These are phyloP conservation scores for Conus betulinus DNA, from an alignment of 1,140 invertebrate species.

Conservation along the genomic window DNA sequence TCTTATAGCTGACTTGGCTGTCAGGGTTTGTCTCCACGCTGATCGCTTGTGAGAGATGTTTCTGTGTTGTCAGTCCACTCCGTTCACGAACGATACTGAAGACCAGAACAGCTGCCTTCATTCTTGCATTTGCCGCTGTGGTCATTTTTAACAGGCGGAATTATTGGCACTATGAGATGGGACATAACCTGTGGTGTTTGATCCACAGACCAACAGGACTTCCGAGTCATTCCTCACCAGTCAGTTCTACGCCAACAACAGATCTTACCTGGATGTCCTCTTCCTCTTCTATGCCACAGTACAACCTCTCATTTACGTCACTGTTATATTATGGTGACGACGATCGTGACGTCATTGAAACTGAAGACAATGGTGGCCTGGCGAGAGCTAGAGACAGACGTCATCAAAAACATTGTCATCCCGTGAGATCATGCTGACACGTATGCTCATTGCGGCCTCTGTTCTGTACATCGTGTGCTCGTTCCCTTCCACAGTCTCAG, in stretches of 20 bases:
- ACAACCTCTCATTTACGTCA: neutral
- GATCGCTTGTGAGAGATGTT: constrained; percentile 6
- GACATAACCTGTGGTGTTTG: neutral
- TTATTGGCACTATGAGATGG: neutral
- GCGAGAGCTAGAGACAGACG: neutral
- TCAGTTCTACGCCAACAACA: neutral
- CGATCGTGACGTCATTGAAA: neutral
- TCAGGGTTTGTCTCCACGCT: neutral
- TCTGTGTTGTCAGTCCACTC: neutral
- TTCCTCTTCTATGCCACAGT: neutral
- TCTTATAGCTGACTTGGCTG: neutral
- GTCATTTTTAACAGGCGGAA: neutral
- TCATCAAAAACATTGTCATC: neutral
- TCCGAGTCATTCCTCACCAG: neutral
- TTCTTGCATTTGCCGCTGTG: neutral
- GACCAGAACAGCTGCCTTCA: neutral
- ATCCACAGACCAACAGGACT: neutral
- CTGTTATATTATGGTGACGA: neutral
- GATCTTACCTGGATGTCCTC: neutral
- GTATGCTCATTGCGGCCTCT: neutral
- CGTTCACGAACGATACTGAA: neutral
- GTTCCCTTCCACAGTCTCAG: neutral
- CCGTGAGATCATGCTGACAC: neutral
- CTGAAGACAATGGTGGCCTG: neutral
- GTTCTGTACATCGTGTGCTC: neutral